Percentiles rank a stretch among this genome's conserved stretches.
Conservation (phyloP, 2,113 vertebrate genomes). For the Romanogobio albipinnatus region DNA sequence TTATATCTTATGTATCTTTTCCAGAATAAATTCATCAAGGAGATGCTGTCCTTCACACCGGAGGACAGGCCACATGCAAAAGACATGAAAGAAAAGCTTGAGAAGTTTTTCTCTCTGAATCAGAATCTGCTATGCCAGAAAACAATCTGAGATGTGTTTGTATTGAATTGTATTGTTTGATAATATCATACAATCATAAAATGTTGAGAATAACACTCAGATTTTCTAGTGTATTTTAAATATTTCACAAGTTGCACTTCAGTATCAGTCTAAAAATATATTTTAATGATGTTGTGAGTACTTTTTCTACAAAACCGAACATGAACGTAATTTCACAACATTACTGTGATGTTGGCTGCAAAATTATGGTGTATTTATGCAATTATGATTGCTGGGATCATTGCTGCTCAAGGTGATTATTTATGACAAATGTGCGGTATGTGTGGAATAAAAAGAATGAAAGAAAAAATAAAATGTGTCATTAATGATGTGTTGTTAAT, state of each 20-base stretch:
- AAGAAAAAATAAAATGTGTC: background rate
- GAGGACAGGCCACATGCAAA: slow-evolving; percentile 25
- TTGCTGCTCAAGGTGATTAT: background rate
- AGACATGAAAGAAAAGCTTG: slow-evolving; percentile 1
- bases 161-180: background rate
- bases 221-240: background rate
- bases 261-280: background rate
- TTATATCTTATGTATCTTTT: background rate
- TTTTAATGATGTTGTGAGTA: background rate
- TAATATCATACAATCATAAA: background rate
- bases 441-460: background rate
- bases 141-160: slow-evolving; percentile 1
- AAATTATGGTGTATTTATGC: background rate
- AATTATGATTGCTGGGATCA: background rate
- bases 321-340: background rate
- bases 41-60: slow-evolving; percentile 47
- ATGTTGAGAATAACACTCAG: background rate
- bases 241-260: background rate
- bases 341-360: background rate
- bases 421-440: background rate
- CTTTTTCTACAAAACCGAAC: background rate
- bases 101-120: background rate
- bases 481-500: background rate
- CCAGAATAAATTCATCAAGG: slow-evolving; percentile 42
- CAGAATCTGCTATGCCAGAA: background rate